Base-by-base conservation (phyloP, 2,113 vertebrate species). In the Paralichthys olivaceus region DNA sequence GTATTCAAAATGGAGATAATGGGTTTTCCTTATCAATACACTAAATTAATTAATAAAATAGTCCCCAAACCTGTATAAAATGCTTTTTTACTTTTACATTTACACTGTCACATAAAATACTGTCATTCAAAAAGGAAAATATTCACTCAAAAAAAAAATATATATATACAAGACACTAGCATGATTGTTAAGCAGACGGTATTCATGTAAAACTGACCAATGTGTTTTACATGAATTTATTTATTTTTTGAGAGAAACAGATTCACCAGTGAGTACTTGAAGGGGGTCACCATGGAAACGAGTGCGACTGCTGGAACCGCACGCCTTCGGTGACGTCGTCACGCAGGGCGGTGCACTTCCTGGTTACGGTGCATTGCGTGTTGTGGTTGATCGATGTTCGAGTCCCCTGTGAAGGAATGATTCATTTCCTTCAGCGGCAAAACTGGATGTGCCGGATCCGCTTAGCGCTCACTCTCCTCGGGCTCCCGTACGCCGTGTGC, bases 381-480 rank as follows among this genome's bases (percentile, higher is more conserved):
- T 81, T 80, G 75, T 59, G 20, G 25, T 28, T 26, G 5, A 17
- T 49, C 19, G 26, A 2, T 26, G 13, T 19, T 13, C 57, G 40
- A 60, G 79, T 60, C 1, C 11, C 23, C n/a, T 53, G 2, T 7
- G 17, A 4, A 26, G 92, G 72, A 43, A 94, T 94, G 93, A 55
- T 86, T 59, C 20, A 47, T 20, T 29, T 81, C 3, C 25, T 54
- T 4, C 43, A 71, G 6, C 68, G 69, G 2, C 60, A 49, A 3
- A 22, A 58, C 66, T 91, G 91, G 87, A 58, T 82, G 29, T 66
- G 85, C 0, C 25, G 67, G 7, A 60, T 94, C 62, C 91, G 82
- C 32, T 15, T 95, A 14, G 88, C 85, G 2, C 62, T 95, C 6
- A 86, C 90, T 51, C 61, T 95, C 2, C 28, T 92, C 12, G 90